Base-by-base conservation (phyloP, 2,888 invertebrate genomes). In the Onchidella celtica region DNA sequence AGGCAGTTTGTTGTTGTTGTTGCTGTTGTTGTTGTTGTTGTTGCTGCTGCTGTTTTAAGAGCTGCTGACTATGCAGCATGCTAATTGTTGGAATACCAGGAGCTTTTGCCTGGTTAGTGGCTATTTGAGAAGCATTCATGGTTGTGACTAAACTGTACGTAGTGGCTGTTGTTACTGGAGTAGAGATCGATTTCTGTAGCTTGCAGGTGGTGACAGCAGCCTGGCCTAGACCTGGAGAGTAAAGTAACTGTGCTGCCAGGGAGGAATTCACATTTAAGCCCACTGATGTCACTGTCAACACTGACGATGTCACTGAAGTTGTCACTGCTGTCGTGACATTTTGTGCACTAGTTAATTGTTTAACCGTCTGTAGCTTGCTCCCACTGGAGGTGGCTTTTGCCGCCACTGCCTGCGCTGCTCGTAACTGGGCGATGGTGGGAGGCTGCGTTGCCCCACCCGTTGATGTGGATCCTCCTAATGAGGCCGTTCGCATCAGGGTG, bases 101-200 rank as follows among this genome's bases (percentile, higher is more conserved):
- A 14, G 76, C 40, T 11, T 61, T 69, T 21, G 40, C 32, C n/a
- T 29, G 38, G 47, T 69, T 66, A 47, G 55, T 9, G 2, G 36
- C 70, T 27, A 70, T 24, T 32, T 74, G 76, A 36, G 76, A 55
- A 3, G 76, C 63, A 76, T 81, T 81, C 76, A 81, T 76, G 3
- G 81, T 81, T 27, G 81, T 81, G n/a, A 81, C 81, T 17, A 81
- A 63, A 38, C 75, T 81, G 34, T 76, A 81, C 9, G 81, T 81
- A 24, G 75, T 76, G 17, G 76, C 76, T 21, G 76, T 70, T 59
- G 70, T 70, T 11, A 65, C 38, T 14, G 81, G 76, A 4, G 55
- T 21, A 32, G 70, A 70, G 34, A 47, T 47, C 32, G 81, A 17
- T 57, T 75, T 75, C 21, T 73, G 73, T 17, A 73, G 63, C 40